Evolutionary conservation across 2,888 invertebrate genomes (phyloP).

Genomic region (Tetragonula carbonaria): DNA sequence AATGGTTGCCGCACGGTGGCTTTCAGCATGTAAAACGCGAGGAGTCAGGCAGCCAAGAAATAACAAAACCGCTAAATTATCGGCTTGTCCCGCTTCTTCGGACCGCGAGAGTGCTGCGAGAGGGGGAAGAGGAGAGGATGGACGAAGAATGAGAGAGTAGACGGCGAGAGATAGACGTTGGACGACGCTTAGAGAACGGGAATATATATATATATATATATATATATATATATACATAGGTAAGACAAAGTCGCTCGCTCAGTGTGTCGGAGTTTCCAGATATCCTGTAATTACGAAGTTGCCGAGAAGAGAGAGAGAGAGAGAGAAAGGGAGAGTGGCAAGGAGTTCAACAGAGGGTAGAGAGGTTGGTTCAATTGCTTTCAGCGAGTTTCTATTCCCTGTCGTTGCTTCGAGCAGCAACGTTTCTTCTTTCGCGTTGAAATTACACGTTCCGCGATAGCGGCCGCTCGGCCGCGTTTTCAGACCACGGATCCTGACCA

Average conservation of each 20-base stretch:
- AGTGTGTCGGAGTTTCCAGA: conserved; percentile 54
- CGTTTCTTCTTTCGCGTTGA: conserved; percentile 25
- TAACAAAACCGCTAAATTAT: conserved; percentile 80
- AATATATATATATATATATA: neutral
- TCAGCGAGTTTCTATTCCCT: conserved; percentile 49
- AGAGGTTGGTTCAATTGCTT: conserved; percentile 56
- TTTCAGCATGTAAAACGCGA: conserved; percentile 73
- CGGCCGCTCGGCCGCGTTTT: conserved; percentile 12
- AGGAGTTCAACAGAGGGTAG: conserved; percentile 14
- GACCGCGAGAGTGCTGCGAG: conserved; percentile 4
- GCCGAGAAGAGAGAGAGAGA: neutral
- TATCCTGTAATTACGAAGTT: conserved; percentile 56
- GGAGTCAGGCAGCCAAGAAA: conserved; percentile 58
- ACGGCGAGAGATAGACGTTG: neutral
- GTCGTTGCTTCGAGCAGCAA: conserved; percentile 46
- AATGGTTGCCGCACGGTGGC: conserved; percentile 59
- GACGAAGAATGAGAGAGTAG: neutral
- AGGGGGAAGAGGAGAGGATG: neutral
- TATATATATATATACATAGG: conserved; percentile 30
- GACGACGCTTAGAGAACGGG: conserved; percentile 18
- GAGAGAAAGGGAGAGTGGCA: neutral
- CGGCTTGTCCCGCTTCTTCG: conserved; percentile 75
- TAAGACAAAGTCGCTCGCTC: conserved; percentile 48
- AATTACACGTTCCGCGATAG: conserved; percentile 45
- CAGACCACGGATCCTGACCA: conserved; percentile 10